These are phyloP conservation scores for Aphidius ervi DNA, from an alignment of 1,140 invertebrate genomes.

Conservation along the genomic window DNA sequence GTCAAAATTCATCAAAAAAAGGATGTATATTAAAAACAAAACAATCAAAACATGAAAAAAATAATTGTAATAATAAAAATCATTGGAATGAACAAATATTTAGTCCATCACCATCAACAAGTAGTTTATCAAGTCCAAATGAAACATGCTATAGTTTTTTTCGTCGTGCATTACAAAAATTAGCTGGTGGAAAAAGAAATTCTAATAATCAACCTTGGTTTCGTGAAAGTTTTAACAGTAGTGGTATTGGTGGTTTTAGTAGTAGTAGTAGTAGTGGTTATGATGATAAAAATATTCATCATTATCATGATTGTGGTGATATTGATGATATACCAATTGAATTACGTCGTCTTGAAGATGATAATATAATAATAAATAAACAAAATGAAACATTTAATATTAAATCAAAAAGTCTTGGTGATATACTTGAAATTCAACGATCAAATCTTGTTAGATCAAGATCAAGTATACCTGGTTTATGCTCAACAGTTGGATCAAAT, in stretches of 20 bases:
- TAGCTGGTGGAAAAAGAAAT: constrained; percentile 67
- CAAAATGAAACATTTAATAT: constrained; percentile 55
- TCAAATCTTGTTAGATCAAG: constrained; percentile 65
- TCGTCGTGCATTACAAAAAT: constrained; percentile 71
- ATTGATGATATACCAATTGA: constrained; percentile 82
- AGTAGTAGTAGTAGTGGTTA: no score
- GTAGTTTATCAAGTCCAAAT: constrained; percentile 83
- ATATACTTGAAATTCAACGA: constrained; percentile 69
- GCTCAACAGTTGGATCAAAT: constrained; percentile 40
- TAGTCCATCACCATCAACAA: constrained; percentile 69
- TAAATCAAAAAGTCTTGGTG: constrained; percentile 76
- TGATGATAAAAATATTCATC: constrained; percentile 43
- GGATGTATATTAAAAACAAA: constrained; percentile 32
- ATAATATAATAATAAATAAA: constrained; percentile 55
- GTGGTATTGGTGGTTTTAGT: constrained; percentile 42
- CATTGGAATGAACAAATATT: constrained; percentile 59
- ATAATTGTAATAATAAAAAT: constrained; percentile 51
- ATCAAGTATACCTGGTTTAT: constrained; percentile 69
- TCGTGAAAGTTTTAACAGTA: constrained; percentile 69
- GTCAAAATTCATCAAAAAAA: constrained; percentile 29
- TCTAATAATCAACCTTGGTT: constrained; percentile 67
- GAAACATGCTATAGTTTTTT: constrained; percentile 94
- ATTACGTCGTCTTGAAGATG: constrained; percentile 77
- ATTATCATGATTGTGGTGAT: constrained; percentile 58
- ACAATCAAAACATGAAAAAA: constrained; percentile 28